Conservation (phyloP, 2,113 vertebrate species). For the Gila orcuttii region DNA sequence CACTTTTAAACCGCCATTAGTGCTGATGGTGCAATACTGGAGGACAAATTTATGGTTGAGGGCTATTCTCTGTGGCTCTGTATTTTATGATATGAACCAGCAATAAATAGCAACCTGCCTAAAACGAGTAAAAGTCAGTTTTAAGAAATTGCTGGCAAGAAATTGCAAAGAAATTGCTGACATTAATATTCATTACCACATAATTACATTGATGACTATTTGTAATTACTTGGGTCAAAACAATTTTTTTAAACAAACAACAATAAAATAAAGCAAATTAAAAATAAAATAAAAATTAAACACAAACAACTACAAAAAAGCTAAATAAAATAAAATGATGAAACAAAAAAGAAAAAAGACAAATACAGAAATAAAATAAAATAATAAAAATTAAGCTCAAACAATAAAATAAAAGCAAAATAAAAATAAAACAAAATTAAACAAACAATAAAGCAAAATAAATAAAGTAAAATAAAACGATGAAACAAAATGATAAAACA, state of each 20-base stretch:
- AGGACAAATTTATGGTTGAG: constrained; percentile 48
- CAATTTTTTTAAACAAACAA: too few species aligned
- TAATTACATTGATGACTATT: neutral
- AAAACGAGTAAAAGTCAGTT: neutral
- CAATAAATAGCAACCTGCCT: constrained; percentile 21
- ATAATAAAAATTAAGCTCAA: too few species aligned
- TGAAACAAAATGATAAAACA: too few species aligned
- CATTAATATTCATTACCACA: neutral
- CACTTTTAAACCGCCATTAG: constrained; percentile 52
- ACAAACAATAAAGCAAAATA: too few species aligned
- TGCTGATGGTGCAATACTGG: constrained; percentile 49
- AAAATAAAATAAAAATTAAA: neutral
- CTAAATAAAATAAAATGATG: neutral
- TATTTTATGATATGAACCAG: constrained; percentile 10
- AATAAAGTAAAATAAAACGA: too few species aligned
- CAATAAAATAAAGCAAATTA: neutral
- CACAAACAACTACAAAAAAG: neutral
- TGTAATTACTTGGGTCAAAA: neutral
- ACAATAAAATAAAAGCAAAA: too few species aligned
- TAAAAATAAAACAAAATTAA: too few species aligned
- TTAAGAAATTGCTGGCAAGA: neutral
- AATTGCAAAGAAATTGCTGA: neutral
- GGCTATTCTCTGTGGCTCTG: constrained; percentile 17
- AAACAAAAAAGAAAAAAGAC: too few species aligned
- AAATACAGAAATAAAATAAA: too few species aligned